Base-by-base conservation (phyloP, 2,113 vertebrate species). In the Alosa alosa region DNA sequence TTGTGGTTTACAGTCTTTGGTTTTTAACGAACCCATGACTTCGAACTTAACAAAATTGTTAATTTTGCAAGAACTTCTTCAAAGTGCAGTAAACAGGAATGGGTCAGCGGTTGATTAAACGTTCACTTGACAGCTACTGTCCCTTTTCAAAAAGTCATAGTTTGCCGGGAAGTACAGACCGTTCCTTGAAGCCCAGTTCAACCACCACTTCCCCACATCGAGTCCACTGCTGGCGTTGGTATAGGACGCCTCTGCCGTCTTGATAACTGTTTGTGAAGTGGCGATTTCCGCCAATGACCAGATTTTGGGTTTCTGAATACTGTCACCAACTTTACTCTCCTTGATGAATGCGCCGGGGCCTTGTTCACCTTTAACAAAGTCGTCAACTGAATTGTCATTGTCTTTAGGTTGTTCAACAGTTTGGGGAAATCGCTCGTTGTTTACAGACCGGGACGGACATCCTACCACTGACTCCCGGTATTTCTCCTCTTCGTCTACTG, bases 231-330 rank as follows among this genome's bases (percentile, higher is more conserved):
- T 90, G n/a, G 85, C 89, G 39, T 89, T 90, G 72, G 31, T 36
- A 15, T 9, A 18, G 11, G 72, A 15, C 10, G 15, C 1, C 1
- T 92, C 90, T 84, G 82, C 10, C 0, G 91, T 86, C 86, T 92
- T 94, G 86, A 68, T 94, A 47, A 85, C 91, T 0, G 89, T 90
- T 81, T 94, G 93, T 2, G 95, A 95, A 1, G 95, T 95, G 52
- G 96, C 94, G 0, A 96, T 96, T 0, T 96, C 96, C 0, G 94
- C 96, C 86, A 97, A 88, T 0, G 96, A 95, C 96, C 97, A 97
- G 84, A 97, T 96, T 92, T 95, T 96, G 83, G 95, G 93, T 87
- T 96, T 95, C 57, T 93, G 92, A 0, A 83, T 86, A 10, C 64
- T 87, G 0, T 4, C 83, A 82, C 81, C 92, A 0, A 91, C 92